Evolutionary conservation across 2,888 invertebrate species (phyloP), one percentile per base, ranked within the genome.

Genomic region (Pachliopta kotzebuea): DNA sequence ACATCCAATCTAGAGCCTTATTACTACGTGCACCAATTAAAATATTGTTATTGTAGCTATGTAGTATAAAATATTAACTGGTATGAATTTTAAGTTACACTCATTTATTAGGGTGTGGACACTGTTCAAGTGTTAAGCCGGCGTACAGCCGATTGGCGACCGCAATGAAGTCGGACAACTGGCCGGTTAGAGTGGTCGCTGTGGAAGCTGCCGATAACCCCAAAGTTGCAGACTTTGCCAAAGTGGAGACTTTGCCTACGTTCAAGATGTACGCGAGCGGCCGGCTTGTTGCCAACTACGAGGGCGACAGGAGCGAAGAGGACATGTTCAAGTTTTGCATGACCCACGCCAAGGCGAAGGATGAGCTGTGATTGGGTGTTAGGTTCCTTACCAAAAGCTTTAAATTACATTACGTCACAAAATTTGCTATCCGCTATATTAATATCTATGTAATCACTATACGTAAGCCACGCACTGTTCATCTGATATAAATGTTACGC

Each of bases 101-200:
- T 37, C 14, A 37, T 37, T 54, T 69, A 76, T 23, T 81, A 95
- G 95, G 95, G 95, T 96, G 96, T 77, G 93, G 93, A 0, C 95
- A 95, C 74, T 96, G 96, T 75, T 93, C 94, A 60, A 84, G 92
- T 20, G 93, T 94, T 80, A 96, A 96, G 77, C 94, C 95, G 4
- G 93, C 93, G 9, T 95, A 93, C 81, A 93, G 93, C 65, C 83
- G 85, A 42, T 87, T 94, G 0, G 94, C 95, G 0, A 86, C 90
- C 0, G 76, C 85, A 4, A 67, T 94, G 17, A 87, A 88, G 56
- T 73, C 75, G 0, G 89, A 89, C 17, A 85, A 87, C 0, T 75
- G 83, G 0, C 71, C 76, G 0, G 79, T 89, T 0, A 82, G 83
- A 53, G 77, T 93, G 1, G 93, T 94, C 8, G 94, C 95, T 26